Base-by-base conservation (phyloP, 2,888 invertebrate species). In the Torymus aiolomorphi region DNA sequence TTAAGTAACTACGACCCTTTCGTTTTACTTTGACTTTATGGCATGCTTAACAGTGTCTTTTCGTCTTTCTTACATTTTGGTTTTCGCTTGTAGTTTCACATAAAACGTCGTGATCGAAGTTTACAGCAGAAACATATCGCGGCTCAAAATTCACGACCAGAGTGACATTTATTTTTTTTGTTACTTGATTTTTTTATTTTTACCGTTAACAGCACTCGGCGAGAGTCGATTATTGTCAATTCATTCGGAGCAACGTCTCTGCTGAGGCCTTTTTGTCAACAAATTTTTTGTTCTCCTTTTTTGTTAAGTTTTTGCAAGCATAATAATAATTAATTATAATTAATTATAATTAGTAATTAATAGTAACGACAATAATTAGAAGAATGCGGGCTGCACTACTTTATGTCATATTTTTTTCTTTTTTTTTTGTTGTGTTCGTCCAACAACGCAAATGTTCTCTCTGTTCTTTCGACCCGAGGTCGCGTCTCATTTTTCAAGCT, bases 181-280 rank as follows among this genome's bases (percentile, higher is more conserved):
- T 75, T 66, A n/a, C 18, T 52, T 74, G 14, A 16, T 67, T 62
- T 42, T 24, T 74, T 24, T 16, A 66, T 73, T 31, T 16, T 74
- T 59, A 54, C 31, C 31, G 76, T 73, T 59, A 77, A 18, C 49
- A 72, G 52, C 70, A 56, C 76, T 65, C 78, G 83, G 80, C 79
- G 80, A 83, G 81, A 83, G 81, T 84, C 83, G 83, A 84, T 84
- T 88, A 88, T 88, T 89, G 89, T 89, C 89, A 89, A 89, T 89
- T 85, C 88, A 89, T 89, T 89, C 89, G 89, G 89, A 89, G 84
- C 85, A 85, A 84, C 85, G 86, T 86, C 86, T 83, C 85, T 86
- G 86, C 83, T 85, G 84, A 85, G 84, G 82, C 82, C 83, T 80
- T 80, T 82, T 78, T 76, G 42, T 42, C 70, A 77, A 79, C 61